Conservation (phyloP, 1,140 invertebrate genomes). For the Bombus ignitus region DNA sequence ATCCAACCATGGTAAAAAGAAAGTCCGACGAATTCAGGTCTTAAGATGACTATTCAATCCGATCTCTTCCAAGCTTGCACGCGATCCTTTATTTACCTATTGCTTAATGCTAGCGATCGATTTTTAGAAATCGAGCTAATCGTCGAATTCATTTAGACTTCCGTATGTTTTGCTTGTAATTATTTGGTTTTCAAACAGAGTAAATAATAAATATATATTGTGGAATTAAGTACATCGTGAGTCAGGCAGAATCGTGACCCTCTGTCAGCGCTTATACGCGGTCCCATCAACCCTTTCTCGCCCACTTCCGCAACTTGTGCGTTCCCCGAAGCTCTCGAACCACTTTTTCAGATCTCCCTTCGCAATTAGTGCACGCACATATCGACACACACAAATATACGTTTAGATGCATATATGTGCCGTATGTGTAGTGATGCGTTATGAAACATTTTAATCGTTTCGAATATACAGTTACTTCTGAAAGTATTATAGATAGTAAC, state of each 20-base stretch:
- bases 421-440: background rate
- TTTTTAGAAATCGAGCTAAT: background rate
- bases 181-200: background rate
- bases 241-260: background rate
- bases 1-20: conserved; percentile 12
- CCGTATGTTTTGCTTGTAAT: background rate
- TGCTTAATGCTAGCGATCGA: background rate
- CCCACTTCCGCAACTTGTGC: background rate
- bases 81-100: background rate
- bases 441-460: background rate
- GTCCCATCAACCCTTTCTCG: background rate
- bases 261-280: background rate
- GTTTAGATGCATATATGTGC: background rate
- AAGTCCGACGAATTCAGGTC: conserved; percentile 8
- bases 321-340: conserved; percentile 4
- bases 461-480: background rate
- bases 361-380: background rate
- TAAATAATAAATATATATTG: too few species aligned
- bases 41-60: background rate
- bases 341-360: background rate
- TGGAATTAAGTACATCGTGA: background rate
- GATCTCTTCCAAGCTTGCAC: background rate
- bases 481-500: background rate
- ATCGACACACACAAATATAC: background rate
- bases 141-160: background rate